A percentile compares a stretch with the other conserved stretches of the same genome.
These are phyloP conservation scores for Sphaerodactylus townsendi DNA, from an alignment of 2,113 vertebrate genomes.

Conservation along the genomic window DNA sequence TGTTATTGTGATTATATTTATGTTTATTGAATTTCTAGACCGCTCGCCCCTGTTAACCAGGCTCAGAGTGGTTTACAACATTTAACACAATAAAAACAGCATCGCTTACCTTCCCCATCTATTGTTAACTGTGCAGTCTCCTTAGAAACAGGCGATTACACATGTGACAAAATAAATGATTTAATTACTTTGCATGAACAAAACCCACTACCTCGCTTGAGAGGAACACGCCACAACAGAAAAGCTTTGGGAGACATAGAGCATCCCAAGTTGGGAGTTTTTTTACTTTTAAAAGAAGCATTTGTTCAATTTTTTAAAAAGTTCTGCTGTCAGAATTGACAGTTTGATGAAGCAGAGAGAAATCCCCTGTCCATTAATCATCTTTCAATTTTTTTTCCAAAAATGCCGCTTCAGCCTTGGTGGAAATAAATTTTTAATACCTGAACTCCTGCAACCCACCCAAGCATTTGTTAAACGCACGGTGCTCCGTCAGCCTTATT, in stretches of 20 bases:
- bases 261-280: conserved; percentile 14
- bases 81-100: no score
- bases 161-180: conserved; percentile 48
- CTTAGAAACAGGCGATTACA: conserved; percentile 52
- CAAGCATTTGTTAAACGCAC: conserved; percentile 43
- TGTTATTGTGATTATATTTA: conserved; percentile 31
- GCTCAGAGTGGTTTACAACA: no score
- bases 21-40: no score
- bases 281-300: conserved; percentile 19
- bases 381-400: conserved; percentile 48
- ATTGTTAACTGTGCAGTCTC: conserved; percentile 19
- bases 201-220: conserved; percentile 34
- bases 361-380: conserved; percentile 58
- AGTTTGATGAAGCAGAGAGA: conserved; percentile 31
- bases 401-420: conserved; percentile 51
- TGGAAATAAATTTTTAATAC: conserved; percentile 62
- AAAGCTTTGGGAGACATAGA: conserved; percentile 11
- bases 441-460: conserved; percentile 41
- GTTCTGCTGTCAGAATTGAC: conserved; percentile 41
- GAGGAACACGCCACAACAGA: conserved; percentile 30
- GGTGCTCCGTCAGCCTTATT: conserved; percentile 11
- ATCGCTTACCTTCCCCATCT: conserved; percentile 45
- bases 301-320: conserved; percentile 43
- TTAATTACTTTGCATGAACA: conserved; percentile 48
- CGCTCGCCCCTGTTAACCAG: no score